Conservation (phyloP, 30 jellyfish, hydroid and myxozoan species). For the Cassiopea andromeda region DNA sequence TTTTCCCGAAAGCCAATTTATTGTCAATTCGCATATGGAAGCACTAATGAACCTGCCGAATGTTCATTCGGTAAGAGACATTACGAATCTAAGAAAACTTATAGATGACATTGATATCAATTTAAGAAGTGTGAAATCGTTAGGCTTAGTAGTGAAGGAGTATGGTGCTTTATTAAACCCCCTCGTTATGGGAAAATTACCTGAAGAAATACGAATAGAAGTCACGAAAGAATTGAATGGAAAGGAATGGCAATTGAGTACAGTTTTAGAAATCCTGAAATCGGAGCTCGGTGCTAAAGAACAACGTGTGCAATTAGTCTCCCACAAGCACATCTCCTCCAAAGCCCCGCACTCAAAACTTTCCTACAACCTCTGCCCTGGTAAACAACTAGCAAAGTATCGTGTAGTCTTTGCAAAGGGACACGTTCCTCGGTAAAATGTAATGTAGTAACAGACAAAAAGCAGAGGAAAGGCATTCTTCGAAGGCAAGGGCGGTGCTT, state of each 20-base stretch:
- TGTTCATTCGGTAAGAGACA: conserved; percentile 31
- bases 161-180: background rate
- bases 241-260: conserved; percentile 12
- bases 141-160: conserved; percentile 17
- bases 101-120: conserved; percentile 25
- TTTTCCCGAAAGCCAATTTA: conserved; percentile 48
- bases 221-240: conserved; percentile 1
- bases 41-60: conserved; percentile 28
- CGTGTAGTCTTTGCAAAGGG: background rate
- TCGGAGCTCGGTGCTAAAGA: conserved; percentile 8
- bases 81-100: conserved; percentile 37
- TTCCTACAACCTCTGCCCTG: background rate
- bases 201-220: conserved; percentile 29
- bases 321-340: background rate
- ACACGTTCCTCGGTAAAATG: conserved; percentile 1
- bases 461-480: background rate
- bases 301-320: background rate
- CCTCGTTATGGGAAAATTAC: conserved; percentile 12
- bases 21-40: conserved; percentile 62
- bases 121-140: conserved; percentile 32
- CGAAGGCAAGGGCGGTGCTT: conserved; percentile 41
- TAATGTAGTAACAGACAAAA: background rate
- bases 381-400: background rate
- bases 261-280: background rate
- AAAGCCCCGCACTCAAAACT: background rate